Evolutionary conservation across 2,797 vertebrate genomes (phyloP), one percentile per base, ranked within the genome.

Genomic region (Scolopax bukidnonensis): DNA sequence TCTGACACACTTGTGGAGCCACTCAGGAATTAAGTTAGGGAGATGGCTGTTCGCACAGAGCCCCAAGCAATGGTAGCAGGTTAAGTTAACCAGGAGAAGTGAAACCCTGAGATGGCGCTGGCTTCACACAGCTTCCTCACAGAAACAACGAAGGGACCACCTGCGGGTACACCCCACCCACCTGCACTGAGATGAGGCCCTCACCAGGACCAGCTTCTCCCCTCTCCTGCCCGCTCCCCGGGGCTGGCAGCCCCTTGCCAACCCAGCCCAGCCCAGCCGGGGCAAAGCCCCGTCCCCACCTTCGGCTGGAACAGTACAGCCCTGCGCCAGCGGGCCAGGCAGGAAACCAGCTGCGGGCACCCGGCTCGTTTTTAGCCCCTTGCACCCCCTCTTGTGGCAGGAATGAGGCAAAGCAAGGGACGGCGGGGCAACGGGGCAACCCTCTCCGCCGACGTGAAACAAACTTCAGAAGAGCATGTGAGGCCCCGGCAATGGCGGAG

Each of bases 281-380:
- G 19, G 30, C 28, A 50, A 57, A 82, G 4, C 16, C 16, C 43
- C 4, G 4, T 15, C n/a, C 23, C 23, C 27, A 12, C 51, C 19
- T 33, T 5, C 23, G 19, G 17, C 51, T 17, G 17, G 21, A 41
- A 47, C 61, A 18, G 54, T 36, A 36, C 20, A 4, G 8, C 20
- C 10, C 15, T 2, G 32, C 9, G n/a, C 33, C 6, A 28, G 2
- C 6, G 3, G 8, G 18, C 12, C 3, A 9, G 32, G 33, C 16
- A 8, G 19, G 24, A 13, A 23, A 1, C 1, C 10, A 2, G 2
- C 6, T 2, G 9, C 3, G 3, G 1, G 1, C 17, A 1, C 11
- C 43, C 28, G 23, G 8, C 12, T 13, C 9, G 2, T 15, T 38
- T 24, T 28, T 4, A 17, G 64, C 48, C n/a, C 17, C 61, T 21